A percentile compares a stretch with the other conserved stretches of the same genome.
Conservation (phyloP, 2,888 invertebrate genomes). For the Rhagonycha fulva region DNA sequence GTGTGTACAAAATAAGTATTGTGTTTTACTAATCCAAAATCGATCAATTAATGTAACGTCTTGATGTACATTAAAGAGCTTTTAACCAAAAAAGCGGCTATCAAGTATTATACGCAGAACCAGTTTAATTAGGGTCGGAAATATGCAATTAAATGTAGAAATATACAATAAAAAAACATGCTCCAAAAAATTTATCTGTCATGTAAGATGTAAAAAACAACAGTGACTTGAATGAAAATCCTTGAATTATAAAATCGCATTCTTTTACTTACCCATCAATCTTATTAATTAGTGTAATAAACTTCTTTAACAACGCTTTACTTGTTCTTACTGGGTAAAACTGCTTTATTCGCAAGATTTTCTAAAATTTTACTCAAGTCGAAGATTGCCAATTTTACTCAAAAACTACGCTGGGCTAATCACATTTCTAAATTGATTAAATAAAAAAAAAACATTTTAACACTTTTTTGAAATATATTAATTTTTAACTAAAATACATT, state of each 20-base stretch:
- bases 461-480: background rate
- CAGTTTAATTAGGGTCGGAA: background rate
- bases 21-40: background rate
- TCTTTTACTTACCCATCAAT: background rate
- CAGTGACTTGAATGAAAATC: background rate
- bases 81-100: background rate
- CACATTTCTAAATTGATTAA: background rate
- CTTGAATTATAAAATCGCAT: constrained; percentile 1
- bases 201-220: background rate
- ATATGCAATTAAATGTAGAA: constrained; percentile 1
- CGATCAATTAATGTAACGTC: background rate
- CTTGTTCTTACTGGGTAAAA: background rate
- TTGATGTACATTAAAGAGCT: background rate
- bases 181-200: constrained; percentile 1
- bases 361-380: background rate
- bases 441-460: background rate
- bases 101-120: background rate
- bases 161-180: background rate
- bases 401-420: background rate
- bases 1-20: background rate
- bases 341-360: background rate
- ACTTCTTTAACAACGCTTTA: background rate
- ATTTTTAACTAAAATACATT: background rate
- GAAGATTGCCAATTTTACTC: background rate
- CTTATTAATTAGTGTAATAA: background rate